Percentiles rank a stretch among this genome's conserved stretches.
These are phyloP conservation scores for Gorsachius goisagi DNA, from an alignment of 2,113 vertebrate species.

Conservation along the genomic window DNA sequence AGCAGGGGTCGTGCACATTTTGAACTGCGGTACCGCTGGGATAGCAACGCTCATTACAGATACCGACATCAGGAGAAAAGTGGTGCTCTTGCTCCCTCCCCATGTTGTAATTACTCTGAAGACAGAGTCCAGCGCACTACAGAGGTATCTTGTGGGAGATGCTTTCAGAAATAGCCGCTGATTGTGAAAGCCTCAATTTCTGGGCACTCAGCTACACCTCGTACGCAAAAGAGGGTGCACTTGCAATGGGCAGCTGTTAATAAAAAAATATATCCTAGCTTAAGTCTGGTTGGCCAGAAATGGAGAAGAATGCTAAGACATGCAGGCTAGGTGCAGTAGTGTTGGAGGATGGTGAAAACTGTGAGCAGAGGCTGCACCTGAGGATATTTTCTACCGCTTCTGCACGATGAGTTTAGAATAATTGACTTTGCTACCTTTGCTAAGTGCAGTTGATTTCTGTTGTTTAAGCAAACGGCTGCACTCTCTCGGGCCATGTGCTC, in stretches of 20 bases:
- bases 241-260: not conserved
- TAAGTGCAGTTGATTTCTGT: not conserved
- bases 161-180: not conserved
- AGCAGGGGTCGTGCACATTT: not conserved
- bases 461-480: not conserved
- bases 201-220: not conserved
- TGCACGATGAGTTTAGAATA: not conserved
- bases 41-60: not conserved
- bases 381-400: not conserved
- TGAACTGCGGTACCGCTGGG: not conserved
- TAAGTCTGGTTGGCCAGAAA: not conserved
- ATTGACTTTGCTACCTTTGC: not conserved
- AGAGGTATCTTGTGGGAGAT: not conserved
- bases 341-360: not conserved
- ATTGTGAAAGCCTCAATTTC: not conserved
- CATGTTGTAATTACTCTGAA: not conserved
- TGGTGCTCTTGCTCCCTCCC: not conserved
- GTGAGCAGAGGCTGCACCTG: not conserved
- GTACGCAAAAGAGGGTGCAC: not conserved
- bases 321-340: not conserved
- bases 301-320: not conserved
- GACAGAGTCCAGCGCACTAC: not conserved
- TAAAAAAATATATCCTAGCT: not conserved
- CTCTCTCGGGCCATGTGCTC: not conserved
- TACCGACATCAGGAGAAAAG: not conserved